Base-by-base conservation (phyloP, 2,797 vertebrate species). In the Phrynocephalus guinanensis region DNA sequence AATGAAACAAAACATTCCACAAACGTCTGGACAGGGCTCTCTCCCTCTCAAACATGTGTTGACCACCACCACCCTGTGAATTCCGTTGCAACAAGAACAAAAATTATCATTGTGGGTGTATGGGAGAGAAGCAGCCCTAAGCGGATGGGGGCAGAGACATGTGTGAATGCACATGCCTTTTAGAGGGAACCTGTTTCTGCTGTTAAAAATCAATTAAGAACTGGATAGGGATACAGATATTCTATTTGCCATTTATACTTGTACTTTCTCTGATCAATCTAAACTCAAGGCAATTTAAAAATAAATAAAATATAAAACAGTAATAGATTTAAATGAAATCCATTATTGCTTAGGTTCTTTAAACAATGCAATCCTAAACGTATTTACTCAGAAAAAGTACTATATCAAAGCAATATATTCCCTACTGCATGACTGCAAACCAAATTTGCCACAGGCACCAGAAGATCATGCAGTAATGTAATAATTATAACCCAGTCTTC, bases 291-390 rank as follows among this genome's bases (percentile, higher is more conserved):
- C 6, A 86, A 28, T 38, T 87, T 75, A 66, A 3, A 38, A 70
- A 71, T 33, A 70, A 52, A 56, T 56, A 56, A 56, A 56, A 56
- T 56, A 56, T 68, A 76, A 76, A 85, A 70, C 70, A 6, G 10
- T 26, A 67, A 50, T 13, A 68, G 48, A 78, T 24, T 79, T 68
- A 66, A 89, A 89, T 85, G 50, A 78, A 90, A 83, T 48, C 72
- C 26, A 84, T 3, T 30, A 33, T 68, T 24, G 63, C 4, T n/a
- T 52, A 86, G 52, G 10, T 71, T 28, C 26, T 15, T 75, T 16
- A 38, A 30, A 16, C 60, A 63, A 28, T 84, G 56, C 33, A 76
- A 33, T n/a, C 22, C 48, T 76, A 75, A 76, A 16, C 18, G n/a
- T 75, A n/a, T 63, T 84, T 63, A 84, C 50, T 75, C 30, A 84